These are phyloP conservation scores for Stegodyphus mimosarum DNA, from an alignment of 1,140 invertebrate genomes.

Conservation along the genomic window DNA sequence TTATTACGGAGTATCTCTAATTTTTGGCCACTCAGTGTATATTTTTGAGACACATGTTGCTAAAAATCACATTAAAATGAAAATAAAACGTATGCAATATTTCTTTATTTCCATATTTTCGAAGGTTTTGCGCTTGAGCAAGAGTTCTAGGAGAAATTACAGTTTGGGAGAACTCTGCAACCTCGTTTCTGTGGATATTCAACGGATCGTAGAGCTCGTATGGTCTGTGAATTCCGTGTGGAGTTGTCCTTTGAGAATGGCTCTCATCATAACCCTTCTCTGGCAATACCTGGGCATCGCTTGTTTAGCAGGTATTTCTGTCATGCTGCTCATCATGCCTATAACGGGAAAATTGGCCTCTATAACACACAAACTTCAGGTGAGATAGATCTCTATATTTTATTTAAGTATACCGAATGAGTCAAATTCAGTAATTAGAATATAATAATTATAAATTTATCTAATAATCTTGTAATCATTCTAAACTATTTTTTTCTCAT, in stretches of 20 bases:
- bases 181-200: slow-evolving; percentile 62
- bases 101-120: not conserved
- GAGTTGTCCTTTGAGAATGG: slow-evolving; percentile 60
- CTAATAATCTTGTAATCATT: too few relatives aligned
- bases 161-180: slow-evolving; percentile 64
- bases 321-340: slow-evolving; percentile 69
- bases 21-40: too few relatives aligned
- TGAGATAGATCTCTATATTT: not conserved
- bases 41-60: too few relatives aligned
- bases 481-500: too few relatives aligned
- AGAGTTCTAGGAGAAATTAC: slow-evolving; percentile 41
- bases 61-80: too few relatives aligned
- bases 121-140: slow-evolving; percentile 51
- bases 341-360: slow-evolving; percentile 69
- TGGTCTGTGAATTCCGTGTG: slow-evolving; percentile 44
- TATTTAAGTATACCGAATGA: too few relatives aligned
- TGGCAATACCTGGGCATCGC: slow-evolving; percentile 66
- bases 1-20: too few relatives aligned
- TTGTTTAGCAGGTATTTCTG: slow-evolving; percentile 68
- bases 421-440: too few relatives aligned
- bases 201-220: slow-evolving; percentile 60
- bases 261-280: slow-evolving; percentile 49
- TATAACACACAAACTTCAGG: slow-evolving; percentile 26
- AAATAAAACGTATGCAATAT: too few relatives aligned
- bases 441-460: too few relatives aligned